Conservation (phyloP, 2,888 invertebrate genomes). For the Drosophila imparisetae region DNA sequence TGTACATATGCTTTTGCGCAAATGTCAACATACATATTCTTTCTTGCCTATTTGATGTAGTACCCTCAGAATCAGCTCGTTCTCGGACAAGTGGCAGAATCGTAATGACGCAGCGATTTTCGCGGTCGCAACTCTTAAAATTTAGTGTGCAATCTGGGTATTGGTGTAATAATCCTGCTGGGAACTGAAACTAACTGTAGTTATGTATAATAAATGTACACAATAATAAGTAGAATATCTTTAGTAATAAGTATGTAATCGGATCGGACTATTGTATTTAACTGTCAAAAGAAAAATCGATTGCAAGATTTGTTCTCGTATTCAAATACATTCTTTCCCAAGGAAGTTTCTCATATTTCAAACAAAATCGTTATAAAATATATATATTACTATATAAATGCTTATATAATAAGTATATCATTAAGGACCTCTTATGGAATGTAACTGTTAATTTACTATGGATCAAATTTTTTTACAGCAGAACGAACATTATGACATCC, state of each 20-base stretch:
- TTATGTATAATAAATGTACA: neutral
- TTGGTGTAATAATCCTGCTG: neutral
- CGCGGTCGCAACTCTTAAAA: conserved; percentile 35
- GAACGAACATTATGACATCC: too few species aligned
- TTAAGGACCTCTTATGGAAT: neutral
- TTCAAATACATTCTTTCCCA: neutral
- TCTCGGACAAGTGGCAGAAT: conserved; percentile 59
- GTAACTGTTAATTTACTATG: too few species aligned
- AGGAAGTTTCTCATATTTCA: neutral
- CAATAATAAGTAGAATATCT: neutral
- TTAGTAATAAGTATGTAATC: neutral
- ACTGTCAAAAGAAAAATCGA: neutral
- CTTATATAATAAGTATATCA: neutral
- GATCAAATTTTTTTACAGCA: too few species aligned
- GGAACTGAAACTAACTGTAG: neutral
- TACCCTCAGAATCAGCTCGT: conserved; percentile 46
- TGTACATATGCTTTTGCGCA: conserved; percentile 7
- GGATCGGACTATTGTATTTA: neutral
- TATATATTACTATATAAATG: too few species aligned
- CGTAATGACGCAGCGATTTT: conserved; percentile 62
- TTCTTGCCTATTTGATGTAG: conserved; percentile 18
- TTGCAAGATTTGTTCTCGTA: neutral
- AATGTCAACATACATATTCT: conserved; percentile 3
- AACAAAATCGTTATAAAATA: neutral
- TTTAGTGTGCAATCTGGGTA: neutral